phyloP scores from a whole-genome alignment of 2,888 invertebrate genomes.

The Cheilosia grossa region DNA sequence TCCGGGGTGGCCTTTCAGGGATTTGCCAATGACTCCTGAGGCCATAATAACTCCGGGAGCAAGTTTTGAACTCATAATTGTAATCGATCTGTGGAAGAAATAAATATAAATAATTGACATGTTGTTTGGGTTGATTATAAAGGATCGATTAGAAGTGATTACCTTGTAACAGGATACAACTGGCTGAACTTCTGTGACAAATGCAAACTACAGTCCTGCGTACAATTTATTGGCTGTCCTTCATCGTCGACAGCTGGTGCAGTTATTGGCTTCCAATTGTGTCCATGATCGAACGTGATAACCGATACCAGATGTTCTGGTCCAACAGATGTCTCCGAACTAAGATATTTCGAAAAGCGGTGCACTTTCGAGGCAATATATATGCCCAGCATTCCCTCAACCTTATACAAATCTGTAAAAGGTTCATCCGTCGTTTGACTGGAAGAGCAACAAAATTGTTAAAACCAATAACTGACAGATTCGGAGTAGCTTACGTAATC shows the following conservation, averaged over 20 bases:
- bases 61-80: slow-evolving; percentile 93
- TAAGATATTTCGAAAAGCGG: slow-evolving; percentile 78
- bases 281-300: slow-evolving; percentile 94
- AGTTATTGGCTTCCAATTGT: slow-evolving; percentile 90
- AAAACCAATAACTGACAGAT: neutral
- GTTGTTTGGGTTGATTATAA: neutral
- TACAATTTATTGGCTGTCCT: slow-evolving; percentile 88
- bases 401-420: slow-evolving; percentile 94
- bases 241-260: slow-evolving; percentile 89
- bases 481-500: slow-evolving; percentile 87
- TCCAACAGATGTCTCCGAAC: slow-evolving; percentile 84
- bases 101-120: neutral
- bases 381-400: slow-evolving; percentile 93
- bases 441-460: slow-evolving; percentile 76
- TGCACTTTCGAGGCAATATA: slow-evolving; percentile 93
- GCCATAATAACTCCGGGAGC: slow-evolving; percentile 95
- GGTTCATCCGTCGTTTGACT: slow-evolving; percentile 91
- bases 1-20: slow-evolving; percentile 91
- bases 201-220: slow-evolving; percentile 92
- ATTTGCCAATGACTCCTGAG: slow-evolving; percentile 91
- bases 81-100: slow-evolving; percentile 85
- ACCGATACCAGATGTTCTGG: slow-evolving; percentile 91
- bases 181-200: slow-evolving; percentile 93
- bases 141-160: neutral
- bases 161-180: slow-evolving; percentile 89